Evolutionary conservation across 2,113 vertebrate genomes (phyloP), one percentile per base, ranked within the genome.

Genomic region (Thunnus thynnus): DNA sequence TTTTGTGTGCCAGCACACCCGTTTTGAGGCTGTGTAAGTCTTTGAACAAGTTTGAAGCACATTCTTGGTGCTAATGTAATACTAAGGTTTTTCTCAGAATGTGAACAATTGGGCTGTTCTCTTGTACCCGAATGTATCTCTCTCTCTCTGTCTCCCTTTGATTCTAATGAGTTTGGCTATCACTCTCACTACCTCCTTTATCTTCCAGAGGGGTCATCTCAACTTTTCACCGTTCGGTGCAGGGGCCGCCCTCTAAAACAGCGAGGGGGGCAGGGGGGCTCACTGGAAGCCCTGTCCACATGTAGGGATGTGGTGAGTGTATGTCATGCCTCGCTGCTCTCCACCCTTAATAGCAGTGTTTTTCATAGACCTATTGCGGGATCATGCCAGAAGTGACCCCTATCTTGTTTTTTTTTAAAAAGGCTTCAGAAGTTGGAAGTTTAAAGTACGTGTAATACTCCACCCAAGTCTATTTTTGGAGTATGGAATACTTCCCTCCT

Each of bases 151-250:
- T 50, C 18, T 82, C 55, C 27, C 44, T 61, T n/a, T 67, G n/a
- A 52, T 61, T 86, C 61, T 78, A 76, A 84, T 36, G 30, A 83
- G 36, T 52, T 76, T 52, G 64, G 51, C 61, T 86, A 20, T 89
- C 88, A 51, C 61, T 89, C 55, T 87, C 63, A 91, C 72, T 85
- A 73, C 79, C 76, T 85, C 58, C 85, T 88, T 91, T 92, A 69
- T 92, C 87, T 94, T 94, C 41, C 94, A 96, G 95, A 95, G 95
- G 89, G 88, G 93, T 86, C 95, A 96, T 88, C 95, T 96, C 88
- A 95, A 95, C 94, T 96, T 95, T 93, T 96, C 95, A 87, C 95
- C 95, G 5, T 96, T 95, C 76, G 95, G 95, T 84, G 92, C 94
- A 12, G 95, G 95, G 91, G 95, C 95, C 32, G 95, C 95, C 88